A percentile compares a stretch with the other conserved stretches of the same genome.
Evolutionary conservation across 2,797 vertebrate species (phyloP).

Genomic region (Vespertilio murinus): DNA sequence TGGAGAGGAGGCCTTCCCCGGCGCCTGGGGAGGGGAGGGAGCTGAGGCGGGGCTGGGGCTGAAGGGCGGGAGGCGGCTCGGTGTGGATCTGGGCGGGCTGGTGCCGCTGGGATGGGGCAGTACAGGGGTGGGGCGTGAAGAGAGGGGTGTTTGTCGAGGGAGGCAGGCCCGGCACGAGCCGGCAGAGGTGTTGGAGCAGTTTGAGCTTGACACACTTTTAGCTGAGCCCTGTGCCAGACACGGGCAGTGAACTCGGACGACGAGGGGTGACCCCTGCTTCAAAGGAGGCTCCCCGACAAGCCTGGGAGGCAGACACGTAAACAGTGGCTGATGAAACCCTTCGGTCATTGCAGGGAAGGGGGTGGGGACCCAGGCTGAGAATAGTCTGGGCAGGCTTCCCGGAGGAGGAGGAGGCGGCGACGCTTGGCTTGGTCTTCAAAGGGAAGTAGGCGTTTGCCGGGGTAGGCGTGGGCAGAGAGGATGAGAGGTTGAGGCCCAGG

Average conservation of each 20-base stretch:
- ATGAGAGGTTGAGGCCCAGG: neutral
- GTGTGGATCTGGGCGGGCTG: neutral
- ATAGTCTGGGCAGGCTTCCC: neutral
- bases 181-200: neutral
- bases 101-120: neutral
- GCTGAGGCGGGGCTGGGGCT: neutral
- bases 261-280: neutral
- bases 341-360: neutral
- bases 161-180: neutral
- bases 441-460: neutral
- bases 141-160: neutral
- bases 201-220: neutral
- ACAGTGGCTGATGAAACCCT: neutral
- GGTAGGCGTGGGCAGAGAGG: neutral
- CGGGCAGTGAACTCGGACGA: neutral
- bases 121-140: neutral
- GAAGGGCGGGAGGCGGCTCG: neutral
- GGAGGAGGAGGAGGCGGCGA: conserved; percentile 43
- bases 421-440: neutral
- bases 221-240: neutral
- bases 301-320: neutral
- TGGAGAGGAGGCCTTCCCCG: neutral
- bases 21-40: neutral
- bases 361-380: neutral
- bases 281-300: neutral